Evolutionary conservation across 2,113 vertebrate species (phyloP).

Genomic region (Poecilia latipinna): DNA sequence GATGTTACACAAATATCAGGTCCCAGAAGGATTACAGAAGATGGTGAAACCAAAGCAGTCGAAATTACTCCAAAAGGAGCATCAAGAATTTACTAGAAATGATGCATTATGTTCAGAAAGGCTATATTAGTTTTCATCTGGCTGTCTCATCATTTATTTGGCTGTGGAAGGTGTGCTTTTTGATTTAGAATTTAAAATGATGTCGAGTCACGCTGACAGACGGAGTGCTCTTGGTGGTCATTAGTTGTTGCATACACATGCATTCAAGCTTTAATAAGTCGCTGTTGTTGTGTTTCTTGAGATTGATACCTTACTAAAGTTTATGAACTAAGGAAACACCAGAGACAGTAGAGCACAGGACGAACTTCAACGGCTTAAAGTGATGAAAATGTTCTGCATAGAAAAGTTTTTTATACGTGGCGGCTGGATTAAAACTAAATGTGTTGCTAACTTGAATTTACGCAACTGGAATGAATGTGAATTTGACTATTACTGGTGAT

Average conservation of each 20-base stretch:
- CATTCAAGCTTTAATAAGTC: background rate
- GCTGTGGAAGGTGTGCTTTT: conserved; percentile 6
- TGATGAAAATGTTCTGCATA: background rate
- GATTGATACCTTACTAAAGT: background rate
- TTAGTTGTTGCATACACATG: background rate
- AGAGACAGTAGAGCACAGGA: no score
- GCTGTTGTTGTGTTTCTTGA: no score
- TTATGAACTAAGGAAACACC: no score
- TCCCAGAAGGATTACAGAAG: conserved; percentile 57
- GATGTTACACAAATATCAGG: conserved; percentile 62
- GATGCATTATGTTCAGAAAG: conserved; percentile 19
- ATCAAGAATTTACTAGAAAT: conserved; percentile 44
- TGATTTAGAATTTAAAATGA: background rate
- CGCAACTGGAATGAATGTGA: background rate
- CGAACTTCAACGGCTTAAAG: no score
- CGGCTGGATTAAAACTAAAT: no score
- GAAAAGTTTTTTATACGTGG: background rate
- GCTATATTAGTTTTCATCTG: conserved; percentile 12
- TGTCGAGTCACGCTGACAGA: background rate
- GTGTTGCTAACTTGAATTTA: background rate
- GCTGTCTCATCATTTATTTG: conserved; percentile 11
- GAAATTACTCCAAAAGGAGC: conserved; percentile 37
- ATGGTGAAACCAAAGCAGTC: conserved; percentile 46
- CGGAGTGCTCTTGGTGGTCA: background rate
- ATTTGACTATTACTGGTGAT: background rate